phyloP scores from a whole-genome alignment of 2,113 vertebrate genomes.

The Tetrax tetrax region DNA sequence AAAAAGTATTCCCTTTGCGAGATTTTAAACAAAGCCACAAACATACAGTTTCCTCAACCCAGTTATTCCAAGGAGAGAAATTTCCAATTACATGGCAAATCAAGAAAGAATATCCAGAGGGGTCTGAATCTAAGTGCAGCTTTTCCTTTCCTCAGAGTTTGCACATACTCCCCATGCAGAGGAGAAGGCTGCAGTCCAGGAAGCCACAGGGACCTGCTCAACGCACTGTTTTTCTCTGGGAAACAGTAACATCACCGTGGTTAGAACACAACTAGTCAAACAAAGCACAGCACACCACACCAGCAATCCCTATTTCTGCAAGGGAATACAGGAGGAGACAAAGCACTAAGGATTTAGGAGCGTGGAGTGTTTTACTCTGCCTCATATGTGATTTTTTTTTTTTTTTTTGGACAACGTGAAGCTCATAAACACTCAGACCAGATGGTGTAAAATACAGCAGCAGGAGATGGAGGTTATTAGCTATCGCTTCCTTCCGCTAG shows the following conservation, averaged over 20 bases:
- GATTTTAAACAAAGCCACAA: slow-evolving; percentile 17
- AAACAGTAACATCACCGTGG: not conserved
- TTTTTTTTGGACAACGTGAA: not conserved
- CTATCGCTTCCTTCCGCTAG: not conserved
- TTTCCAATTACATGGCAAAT: slow-evolving; percentile 20
- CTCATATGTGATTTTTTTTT: not conserved
- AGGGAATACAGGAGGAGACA: not conserved
- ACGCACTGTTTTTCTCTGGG: not conserved
- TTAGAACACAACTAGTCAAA: not conserved
- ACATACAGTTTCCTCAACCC: not conserved
- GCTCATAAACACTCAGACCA: slow-evolving; percentile 14
- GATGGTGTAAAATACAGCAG: slow-evolving; percentile 36
- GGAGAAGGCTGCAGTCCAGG: not conserved
- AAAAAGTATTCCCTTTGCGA: not conserved
- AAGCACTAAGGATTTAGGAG: not conserved
- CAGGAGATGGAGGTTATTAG: slow-evolving; percentile 37
- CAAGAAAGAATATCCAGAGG: not conserved
- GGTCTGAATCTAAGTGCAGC: not conserved
- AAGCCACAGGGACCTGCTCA: not conserved
- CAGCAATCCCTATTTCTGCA: not conserved
- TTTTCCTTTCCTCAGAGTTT: not conserved
- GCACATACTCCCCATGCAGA: not conserved
- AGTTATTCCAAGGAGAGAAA: not conserved
- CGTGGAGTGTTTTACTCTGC: not conserved
- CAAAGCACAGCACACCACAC: not conserved